Conservation (phyloP, 1,140 invertebrate species). For the Drosophila pandora region DNA sequence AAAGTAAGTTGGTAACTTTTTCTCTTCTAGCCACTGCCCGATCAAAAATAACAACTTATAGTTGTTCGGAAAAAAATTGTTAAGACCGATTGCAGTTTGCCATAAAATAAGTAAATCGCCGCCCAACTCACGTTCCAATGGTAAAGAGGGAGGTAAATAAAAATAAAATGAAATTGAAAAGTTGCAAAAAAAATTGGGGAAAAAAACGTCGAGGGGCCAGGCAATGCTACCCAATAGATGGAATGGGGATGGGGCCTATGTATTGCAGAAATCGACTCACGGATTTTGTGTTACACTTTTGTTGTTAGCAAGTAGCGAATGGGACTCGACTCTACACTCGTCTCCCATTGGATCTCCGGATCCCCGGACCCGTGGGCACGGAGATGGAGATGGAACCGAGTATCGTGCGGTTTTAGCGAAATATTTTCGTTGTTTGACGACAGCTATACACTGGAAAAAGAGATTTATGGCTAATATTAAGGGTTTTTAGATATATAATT, state of each 20-base stretch:
- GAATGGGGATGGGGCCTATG: conserved; percentile 42
- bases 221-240: conserved; percentile 27
- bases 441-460: conserved; percentile 13
- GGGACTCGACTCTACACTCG: conserved; percentile 19
- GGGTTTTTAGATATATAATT: too few species aligned
- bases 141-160: conserved; percentile 19
- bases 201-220: conserved; percentile 25
- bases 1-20: conserved; percentile 21
- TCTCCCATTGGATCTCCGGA: conserved; percentile 23
- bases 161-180: conserved; percentile 76
- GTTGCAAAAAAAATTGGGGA: not conserved
- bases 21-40: not conserved
- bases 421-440: conserved; percentile 50
- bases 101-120: conserved; percentile 79
- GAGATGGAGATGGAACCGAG: conserved; percentile 43
- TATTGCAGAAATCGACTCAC: conserved; percentile 71
- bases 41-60: conserved; percentile 52
- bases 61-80: conserved; percentile 42
- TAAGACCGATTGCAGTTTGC: conserved; percentile 44
- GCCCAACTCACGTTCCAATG: conserved; percentile 71
- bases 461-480: not conserved
- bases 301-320: conserved; percentile 57
- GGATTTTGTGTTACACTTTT: conserved; percentile 81
- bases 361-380: conserved; percentile 17
- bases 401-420: conserved; percentile 51